Evolutionary conservation across 2,113 vertebrate genomes (phyloP), one percentile per base, ranked within the genome.

Genomic region (Pampusana beccarii): DNA sequence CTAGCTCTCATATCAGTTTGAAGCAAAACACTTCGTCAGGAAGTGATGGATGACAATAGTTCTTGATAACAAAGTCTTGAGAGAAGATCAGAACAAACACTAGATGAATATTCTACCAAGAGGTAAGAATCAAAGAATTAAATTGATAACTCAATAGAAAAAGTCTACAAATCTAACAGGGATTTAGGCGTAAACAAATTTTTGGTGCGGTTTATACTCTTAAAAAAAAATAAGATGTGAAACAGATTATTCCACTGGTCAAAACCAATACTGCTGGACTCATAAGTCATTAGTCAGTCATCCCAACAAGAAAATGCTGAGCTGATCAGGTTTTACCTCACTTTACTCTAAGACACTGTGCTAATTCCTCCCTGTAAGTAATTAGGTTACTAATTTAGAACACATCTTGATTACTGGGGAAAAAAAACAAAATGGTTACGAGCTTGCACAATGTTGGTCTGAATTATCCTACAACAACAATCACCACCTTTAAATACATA

Each of bases 341-440:
- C 84, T 92, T 95, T 91, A 77, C 88, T 92, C 94, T 89, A 93
- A 94, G 91, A 88, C 71, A 91, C 64, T 48, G 34, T n/a, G 56
- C 60, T 95, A 97, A 97, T 94, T 94, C 90, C 85, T 85, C 58
- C 66, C 53, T 86, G 31, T 86, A 92, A 86, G 91, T 96, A 96
- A 94, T 89, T 85, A 95, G 67, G 72, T 80, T 85, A 91, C 92
- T 93, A 88, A 97, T 96, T 96, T 94, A 96, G 92, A 96, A 97
- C 65, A 73, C 46, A 67, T 86, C 87, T 91, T 83, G 58, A 90
- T 61, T 86, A 80, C 61, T 42, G 56, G 89, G 48, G n/a, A n/a
- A 70, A 61, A 86, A 73, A 84, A 89, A 66, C 23, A 5, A 89
- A 81, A 84, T 9, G 1, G 10, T 19, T 60, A 87, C 67, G 50